These are phyloP conservation scores for Calameuta filiformis DNA, from an alignment of 2,888 invertebrate genomes.

Conservation along the genomic window DNA sequence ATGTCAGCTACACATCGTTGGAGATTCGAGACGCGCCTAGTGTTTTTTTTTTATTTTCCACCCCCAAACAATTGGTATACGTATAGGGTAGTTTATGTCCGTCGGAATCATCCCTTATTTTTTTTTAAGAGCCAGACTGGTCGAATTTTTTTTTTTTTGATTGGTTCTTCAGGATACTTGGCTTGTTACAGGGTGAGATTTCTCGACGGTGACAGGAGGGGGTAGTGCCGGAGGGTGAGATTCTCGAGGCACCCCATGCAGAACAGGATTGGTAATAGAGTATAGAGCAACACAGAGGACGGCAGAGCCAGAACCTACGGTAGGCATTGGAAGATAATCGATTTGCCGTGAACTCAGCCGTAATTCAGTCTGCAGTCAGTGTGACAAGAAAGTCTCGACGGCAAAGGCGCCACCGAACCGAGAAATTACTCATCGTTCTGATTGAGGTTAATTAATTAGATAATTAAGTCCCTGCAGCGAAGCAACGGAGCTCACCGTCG, in stretches of 20 bases:
- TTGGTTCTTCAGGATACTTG: neutral
- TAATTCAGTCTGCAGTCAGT: conserved; percentile 61
- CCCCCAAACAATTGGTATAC: neutral
- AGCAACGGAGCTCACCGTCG: conserved; percentile 32
- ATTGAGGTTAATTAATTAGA: conserved; percentile 67
- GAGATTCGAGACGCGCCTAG: neutral
- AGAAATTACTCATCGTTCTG: conserved; percentile 67
- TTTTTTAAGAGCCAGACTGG: neutral
- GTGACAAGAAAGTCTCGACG: conserved; percentile 63
- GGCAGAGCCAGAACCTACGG: conserved; percentile 10
- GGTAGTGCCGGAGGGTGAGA: neutral
- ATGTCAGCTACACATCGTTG: conserved; percentile 56
- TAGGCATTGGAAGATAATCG: conserved; percentile 59
- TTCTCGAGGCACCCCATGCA: neutral
- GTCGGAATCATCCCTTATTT: neutral
- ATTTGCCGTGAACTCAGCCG: conserved; percentile 65
- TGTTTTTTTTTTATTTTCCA: neutral
- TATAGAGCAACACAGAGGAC: neutral
- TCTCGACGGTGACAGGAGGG: neutral
- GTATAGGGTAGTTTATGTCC: neutral
- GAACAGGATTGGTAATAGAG: neutral
- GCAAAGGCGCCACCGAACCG: conserved; percentile 65
- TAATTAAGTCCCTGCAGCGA: conserved; percentile 61
- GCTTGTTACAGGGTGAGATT: neutral
- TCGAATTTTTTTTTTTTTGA: neutral